These are phyloP conservation scores for Harpalus rufipes DNA, from an alignment of 2,888 invertebrate species.

Conservation along the genomic window DNA sequence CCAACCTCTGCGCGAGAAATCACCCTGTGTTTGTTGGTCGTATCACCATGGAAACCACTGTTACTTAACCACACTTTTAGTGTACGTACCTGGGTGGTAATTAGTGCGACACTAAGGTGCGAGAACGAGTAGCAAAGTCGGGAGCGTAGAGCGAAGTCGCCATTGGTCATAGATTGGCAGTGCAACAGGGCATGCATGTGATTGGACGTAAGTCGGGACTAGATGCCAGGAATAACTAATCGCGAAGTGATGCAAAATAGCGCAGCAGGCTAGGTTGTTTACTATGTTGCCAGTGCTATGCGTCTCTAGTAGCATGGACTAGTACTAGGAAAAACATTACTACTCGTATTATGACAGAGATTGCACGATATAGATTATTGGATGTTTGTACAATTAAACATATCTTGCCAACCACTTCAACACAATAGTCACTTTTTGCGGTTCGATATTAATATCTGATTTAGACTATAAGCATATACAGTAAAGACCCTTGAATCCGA, in stretches of 20 bases:
- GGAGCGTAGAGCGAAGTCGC: slow-evolving; percentile 23
- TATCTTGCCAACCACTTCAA: too few relatives aligned
- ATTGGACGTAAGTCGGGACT: slow-evolving; percentile 60
- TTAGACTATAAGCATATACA: too few relatives aligned
- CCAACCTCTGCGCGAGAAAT: slow-evolving; percentile 38
- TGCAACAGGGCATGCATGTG: slow-evolving; percentile 56
- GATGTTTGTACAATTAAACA: too few relatives aligned
- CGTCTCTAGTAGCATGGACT: background rate
- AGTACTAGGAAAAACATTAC: background rate
- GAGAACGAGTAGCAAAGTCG: background rate
- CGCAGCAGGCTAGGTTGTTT: slow-evolving; percentile 15
- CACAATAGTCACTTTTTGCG: too few relatives aligned
- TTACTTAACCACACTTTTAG: background rate
- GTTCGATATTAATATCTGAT: too few relatives aligned
- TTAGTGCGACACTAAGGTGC: background rate
- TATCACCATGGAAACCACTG: slow-evolving; percentile 1
- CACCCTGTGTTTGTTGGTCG: slow-evolving; percentile 17
- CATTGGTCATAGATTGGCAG: slow-evolving; percentile 63
- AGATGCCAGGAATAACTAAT: slow-evolving; percentile 55
- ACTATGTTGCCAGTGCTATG: background rate
- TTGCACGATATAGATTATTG: too few relatives aligned
- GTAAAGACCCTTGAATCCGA: too few relatives aligned
- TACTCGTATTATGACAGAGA: too few relatives aligned
- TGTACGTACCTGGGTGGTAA: background rate
- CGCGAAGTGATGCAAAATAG: slow-evolving; percentile 50